Conservation (phyloP, 1,140 invertebrate genomes). For the Saxidomus purpurata region DNA sequence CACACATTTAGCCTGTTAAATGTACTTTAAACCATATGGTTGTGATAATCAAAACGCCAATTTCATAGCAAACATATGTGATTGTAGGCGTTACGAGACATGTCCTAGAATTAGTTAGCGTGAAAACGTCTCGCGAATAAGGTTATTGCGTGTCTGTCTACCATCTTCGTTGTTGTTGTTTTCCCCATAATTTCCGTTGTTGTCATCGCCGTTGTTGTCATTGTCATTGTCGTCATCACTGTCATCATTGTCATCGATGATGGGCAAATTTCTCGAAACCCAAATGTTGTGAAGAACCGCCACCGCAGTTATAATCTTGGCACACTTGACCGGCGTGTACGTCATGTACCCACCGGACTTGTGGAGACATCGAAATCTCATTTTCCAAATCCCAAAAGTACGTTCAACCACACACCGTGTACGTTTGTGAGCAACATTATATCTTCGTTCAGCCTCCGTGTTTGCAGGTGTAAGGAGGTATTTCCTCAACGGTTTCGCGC, state of each 20-base stretch:
- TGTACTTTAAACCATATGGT: not conserved
- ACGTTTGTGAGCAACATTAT: not conserved
- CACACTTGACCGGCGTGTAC: not conserved
- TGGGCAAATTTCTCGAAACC: not conserved
- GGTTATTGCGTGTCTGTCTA: too few species aligned
- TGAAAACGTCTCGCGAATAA: slow-evolving; percentile 27
- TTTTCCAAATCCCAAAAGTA: slow-evolving; percentile 35
- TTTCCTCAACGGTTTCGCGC: not conserved
- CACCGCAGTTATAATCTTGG: not conserved
- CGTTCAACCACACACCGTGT: not conserved
- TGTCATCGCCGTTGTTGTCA: not conserved
- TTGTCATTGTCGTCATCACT: slow-evolving; percentile 1
- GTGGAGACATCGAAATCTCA: slow-evolving; percentile 30
- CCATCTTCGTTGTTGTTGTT: too few species aligned
- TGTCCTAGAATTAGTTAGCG: not conserved
- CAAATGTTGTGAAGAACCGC: not conserved
- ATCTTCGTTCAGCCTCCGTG: not conserved
- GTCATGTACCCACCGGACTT: slow-evolving; percentile 27
- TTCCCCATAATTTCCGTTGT: too few species aligned
- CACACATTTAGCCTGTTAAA: too few species aligned
- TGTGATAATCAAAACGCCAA: slow-evolving; percentile 9
- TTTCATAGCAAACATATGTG: too few species aligned
- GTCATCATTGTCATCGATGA: not conserved
- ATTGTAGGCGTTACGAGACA: too few species aligned
- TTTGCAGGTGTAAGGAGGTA: not conserved